Percentiles rank a stretch among this genome's conserved stretches.
Evolutionary conservation across 2,113 vertebrate species (phyloP).

Genomic region (Macrotus californicus): DNA sequence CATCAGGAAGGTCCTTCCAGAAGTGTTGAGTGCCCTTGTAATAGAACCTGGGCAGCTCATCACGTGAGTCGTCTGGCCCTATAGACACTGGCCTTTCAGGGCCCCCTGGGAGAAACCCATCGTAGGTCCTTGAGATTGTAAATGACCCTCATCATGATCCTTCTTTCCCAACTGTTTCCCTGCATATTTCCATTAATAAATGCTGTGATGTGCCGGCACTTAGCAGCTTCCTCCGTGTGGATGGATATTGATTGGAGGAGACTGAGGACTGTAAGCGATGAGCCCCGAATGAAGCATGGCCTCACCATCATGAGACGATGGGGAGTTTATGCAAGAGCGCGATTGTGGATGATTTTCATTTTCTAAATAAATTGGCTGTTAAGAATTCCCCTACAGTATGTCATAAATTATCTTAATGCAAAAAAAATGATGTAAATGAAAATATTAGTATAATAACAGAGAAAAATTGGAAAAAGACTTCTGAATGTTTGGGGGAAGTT

Average conservation of each 20-base stretch:
- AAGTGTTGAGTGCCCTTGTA: background rate
- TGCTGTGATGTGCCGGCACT: background rate
- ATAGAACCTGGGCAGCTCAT: background rate
- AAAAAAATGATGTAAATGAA: background rate
- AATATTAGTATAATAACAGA: background rate
- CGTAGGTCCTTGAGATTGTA: background rate
- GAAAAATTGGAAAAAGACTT: background rate
- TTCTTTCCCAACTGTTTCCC: background rate
- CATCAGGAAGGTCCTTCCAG: background rate
- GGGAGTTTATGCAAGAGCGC: background rate
- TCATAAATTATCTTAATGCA: conserved; percentile 27
- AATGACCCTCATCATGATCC: background rate
- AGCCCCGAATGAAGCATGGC: background rate
- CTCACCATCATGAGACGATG: background rate
- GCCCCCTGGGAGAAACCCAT: background rate
- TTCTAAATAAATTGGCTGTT: conserved; percentile 20
- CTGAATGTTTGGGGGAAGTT: background rate
- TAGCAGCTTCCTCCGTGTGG: background rate
- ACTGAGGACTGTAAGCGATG: background rate
- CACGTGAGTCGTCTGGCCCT: background rate
- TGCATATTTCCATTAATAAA: background rate
- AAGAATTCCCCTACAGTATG: background rate
- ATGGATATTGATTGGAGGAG: background rate
- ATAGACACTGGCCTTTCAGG: background rate
- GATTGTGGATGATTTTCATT: conserved; percentile 1